Evolutionary conservation across 2,113 vertebrate genomes (phyloP).

Genomic region (Phylloscopus trochilus): DNA sequence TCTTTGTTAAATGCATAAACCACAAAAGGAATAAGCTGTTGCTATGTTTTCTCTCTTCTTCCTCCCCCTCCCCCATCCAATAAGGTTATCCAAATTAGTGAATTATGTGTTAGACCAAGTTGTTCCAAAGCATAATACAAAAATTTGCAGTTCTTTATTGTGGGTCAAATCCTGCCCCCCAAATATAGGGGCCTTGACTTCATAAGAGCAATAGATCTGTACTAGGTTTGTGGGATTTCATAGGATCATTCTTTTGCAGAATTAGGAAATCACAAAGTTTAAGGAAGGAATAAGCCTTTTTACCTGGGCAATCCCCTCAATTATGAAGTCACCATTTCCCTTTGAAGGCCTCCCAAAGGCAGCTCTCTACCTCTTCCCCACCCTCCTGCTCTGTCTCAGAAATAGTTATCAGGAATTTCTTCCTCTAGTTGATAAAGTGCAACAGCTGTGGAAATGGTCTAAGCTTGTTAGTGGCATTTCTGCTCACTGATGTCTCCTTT

Average conservation of each 20-base stretch:
- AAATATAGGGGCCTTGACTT: background rate
- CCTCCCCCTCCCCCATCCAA: fast-evolving
- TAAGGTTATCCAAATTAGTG: background rate
- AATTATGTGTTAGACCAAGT: background rate
- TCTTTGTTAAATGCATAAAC: background rate
- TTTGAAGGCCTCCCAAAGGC: background rate
- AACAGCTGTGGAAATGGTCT: background rate
- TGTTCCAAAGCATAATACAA: background rate
- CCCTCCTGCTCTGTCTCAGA: background rate
- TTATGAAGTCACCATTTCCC: background rate
- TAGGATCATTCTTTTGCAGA: background rate
- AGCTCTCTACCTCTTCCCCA: background rate
- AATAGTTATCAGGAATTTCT: background rate
- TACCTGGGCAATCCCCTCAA: background rate
- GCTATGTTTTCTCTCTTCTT: background rate
- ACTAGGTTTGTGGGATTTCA: background rate
- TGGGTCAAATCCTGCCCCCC: background rate
- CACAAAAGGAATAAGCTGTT: background rate
- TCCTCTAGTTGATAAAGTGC: background rate
- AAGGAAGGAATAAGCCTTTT: background rate
- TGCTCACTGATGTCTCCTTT: background rate
- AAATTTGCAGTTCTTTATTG: background rate
- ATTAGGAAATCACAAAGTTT: background rate
- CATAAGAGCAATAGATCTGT: background rate
- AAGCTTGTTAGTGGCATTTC: background rate